Base-by-base conservation (phyloP, 2,113 vertebrate genomes). In the Illadopsis cleaveri region DNA sequence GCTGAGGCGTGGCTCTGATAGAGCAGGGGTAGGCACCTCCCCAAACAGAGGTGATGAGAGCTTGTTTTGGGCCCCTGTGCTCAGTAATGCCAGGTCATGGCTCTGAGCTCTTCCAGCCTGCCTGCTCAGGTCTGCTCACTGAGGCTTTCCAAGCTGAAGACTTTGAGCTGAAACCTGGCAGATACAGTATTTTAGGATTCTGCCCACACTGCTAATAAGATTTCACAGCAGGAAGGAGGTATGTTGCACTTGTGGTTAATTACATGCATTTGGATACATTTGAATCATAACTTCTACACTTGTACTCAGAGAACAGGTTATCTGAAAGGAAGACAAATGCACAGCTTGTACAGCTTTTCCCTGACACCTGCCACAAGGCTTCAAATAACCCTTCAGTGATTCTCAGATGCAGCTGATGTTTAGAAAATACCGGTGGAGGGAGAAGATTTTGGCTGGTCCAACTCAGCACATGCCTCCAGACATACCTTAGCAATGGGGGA, bases 231-330 rank as follows among this genome's bases (percentile, higher is more conserved):
- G 91, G 78, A 91, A 94, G 91, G 87, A 95, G 91, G 54, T 85
- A 73, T 88, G 87, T 91, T 96, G 92, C 78, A 66, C 82, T 91
- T 91, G 66, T 94, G 78, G 82, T 95, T 96, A 95, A 97, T 93
- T 88, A 91, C 81, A 93, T 24, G 70, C 84, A 62, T 90, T 97
- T 94, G 87, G 78, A 80, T 91, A 66, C 60, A 94, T 95, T 90
- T 93, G 93, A 94, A 95, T 86, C 56, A 14, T 64, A 88, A 77
- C 42, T 90, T 95, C 50, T 62, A 73, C 50, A 15, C 85, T 61
- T 71, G 57, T 51, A 68, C 69, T 86, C n/a, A 64, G 57, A 82
- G 61, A 93, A 72, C 79, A 92, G 85, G 85, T 85, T 87, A 87
- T 77, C 58, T 72, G 62, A 61, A 91, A 42, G 17, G 53, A 89